Evolutionary conservation across 2,888 invertebrate species (phyloP), one percentile per base, ranked within the genome.

Genomic region (Erebia palarica): DNA sequence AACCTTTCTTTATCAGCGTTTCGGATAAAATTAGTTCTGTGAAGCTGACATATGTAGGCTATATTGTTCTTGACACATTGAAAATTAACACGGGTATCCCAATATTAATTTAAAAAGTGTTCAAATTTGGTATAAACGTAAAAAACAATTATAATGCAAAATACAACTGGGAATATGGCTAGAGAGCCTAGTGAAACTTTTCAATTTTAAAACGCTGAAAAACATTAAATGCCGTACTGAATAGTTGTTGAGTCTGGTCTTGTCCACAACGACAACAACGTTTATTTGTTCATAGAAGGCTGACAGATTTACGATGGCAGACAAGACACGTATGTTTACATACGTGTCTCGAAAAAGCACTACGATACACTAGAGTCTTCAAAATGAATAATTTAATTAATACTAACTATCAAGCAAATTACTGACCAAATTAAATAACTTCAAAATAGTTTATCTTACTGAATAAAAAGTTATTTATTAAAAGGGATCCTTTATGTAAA

Each of bases 341-440:
- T n/a, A n/a, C n/a, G 36, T 36, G 36, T 36, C 27, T 27, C 27
- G 27, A 27, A 27, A 27, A 36, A 36, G 36, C 36, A 36, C 36
- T 36, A 36, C 2, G 5, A 0, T 36, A 44, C 44, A 44, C 44
- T 44, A 44, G 44, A 11, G 44, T 11, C 44, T 11, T 1, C 10
- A 44, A 44, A 44, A 7, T 36, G n/a, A n/a, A n/a, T n/a, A n/a
- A n/a, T n/a, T n/a, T n/a, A n/a, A n/a, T n/a, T n/a, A n/a, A n/a
- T n/a, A n/a, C n/a, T n/a, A n/a, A 65, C 72, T 64, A 65, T 72
- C 66, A 69, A 73, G 68, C 64, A 68, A 74, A 60, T 72, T 65
- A 63, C 63, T 55, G 60, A 66, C 67, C 69, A 65, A 72, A 61
- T 47, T 64, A 71, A 72, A 72, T 68, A 74, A 53, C 70, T 68